These are phyloP conservation scores for Siniperca undulata DNA, from an alignment of 2,797 vertebrate species.

Conservation along the genomic window DNA sequence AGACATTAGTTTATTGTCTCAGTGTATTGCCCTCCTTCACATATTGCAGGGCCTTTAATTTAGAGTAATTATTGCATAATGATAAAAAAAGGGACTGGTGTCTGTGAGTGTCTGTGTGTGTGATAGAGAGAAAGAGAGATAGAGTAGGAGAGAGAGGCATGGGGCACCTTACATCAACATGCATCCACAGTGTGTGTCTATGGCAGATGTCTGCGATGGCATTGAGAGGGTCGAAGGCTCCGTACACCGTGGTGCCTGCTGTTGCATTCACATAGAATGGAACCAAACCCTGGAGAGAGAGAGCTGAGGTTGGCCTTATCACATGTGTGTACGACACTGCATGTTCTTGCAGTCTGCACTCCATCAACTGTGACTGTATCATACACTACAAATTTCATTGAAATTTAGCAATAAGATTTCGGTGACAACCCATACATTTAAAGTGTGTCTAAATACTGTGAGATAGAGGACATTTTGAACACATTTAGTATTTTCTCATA, in stretches of 20 bases:
- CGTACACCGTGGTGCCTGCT: conserved; percentile 83
- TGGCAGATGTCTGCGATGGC: conserved; percentile 81
- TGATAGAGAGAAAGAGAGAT: not conserved
- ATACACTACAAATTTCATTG: not conserved
- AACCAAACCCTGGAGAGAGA: conserved; percentile 73
- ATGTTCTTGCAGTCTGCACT: not conserved
- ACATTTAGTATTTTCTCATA: not conserved
- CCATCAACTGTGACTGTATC: not conserved
- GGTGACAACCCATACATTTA: not conserved
- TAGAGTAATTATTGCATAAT: too few species aligned
- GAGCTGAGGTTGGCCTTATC: not conserved
- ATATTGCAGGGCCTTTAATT: too few species aligned
- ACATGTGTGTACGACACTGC: too few species aligned
- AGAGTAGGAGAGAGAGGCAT: not conserved
- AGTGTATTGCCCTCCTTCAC: too few species aligned
- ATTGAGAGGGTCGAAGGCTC: conserved; percentile 82
- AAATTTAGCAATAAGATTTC: not conserved
- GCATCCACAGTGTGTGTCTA: conserved; percentile 83
- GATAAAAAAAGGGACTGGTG: too few species aligned
- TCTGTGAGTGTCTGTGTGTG: too few species aligned
- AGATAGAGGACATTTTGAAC: not conserved
- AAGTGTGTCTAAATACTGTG: not conserved
- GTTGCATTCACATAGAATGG: conserved; percentile 86
- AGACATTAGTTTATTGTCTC: too few species aligned
- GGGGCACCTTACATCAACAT: conserved; percentile 78